These are phyloP conservation scores for Apodemus speciosus DNA, from an alignment of 2,113 vertebrate genomes.

Conservation along the genomic window DNA sequence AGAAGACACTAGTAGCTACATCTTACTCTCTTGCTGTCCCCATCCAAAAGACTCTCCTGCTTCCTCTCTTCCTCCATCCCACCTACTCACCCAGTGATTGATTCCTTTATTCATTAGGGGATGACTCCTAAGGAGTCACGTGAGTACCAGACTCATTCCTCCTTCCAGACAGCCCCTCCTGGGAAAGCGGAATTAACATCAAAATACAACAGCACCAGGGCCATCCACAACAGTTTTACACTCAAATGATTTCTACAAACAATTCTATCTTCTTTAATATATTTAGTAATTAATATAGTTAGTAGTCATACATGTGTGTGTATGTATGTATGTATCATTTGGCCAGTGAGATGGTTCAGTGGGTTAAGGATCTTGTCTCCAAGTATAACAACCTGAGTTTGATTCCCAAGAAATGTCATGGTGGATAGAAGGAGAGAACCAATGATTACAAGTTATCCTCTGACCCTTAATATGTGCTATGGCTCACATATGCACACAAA, in stretches of 20 bases:
- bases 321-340: not conserved
- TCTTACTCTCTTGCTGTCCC: no score
- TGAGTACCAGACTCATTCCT: no score
- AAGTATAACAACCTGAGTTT: not conserved
- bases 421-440: not conserved
- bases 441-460: not conserved
- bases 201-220: no score
- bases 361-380: not conserved
- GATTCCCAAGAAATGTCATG: not conserved
- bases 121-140: no score
- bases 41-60: no score
- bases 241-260: conserved; percentile 32
- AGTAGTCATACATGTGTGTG: not conserved
- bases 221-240: not conserved
- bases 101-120: no score
- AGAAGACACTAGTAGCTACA: no score
- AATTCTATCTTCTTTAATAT: conserved; percentile 25
- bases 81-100: no score
- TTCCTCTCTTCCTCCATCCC: no score
- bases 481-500: not conserved
- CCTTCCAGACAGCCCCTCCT: no score
- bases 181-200: no score
- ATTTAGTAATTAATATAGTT: not conserved
- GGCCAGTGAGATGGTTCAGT: not conserved
- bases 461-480: not conserved